Percentiles rank a stretch among this genome's conserved stretches.
These are phyloP conservation scores for Falco biarmicus DNA, from an alignment of 2,797 vertebrate species.

Conservation along the genomic window DNA sequence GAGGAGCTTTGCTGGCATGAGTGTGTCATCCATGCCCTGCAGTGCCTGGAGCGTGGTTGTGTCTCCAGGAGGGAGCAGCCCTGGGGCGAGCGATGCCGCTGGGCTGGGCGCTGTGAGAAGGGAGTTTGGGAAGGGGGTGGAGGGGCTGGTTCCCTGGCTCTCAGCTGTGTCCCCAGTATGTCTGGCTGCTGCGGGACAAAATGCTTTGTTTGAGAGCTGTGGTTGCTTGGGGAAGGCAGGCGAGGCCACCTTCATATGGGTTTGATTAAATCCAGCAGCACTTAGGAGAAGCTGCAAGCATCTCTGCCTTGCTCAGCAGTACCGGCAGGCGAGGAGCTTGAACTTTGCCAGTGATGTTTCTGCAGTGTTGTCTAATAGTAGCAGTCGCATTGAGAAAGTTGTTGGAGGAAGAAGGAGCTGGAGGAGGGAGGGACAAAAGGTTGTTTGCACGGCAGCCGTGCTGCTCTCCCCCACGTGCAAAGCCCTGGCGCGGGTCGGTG, in stretches of 20 bases:
- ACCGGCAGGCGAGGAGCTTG: not conserved
- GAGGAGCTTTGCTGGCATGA: not conserved
- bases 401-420: not conserved
- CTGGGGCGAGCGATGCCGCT: accelerated
- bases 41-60: accelerated
- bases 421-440: not conserved
- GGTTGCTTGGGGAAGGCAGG: not conserved
- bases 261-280: slow-evolving; percentile 20
- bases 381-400: accelerated
- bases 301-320: not conserved
- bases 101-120: accelerated
- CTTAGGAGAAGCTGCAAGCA: not conserved
- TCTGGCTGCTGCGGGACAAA: not conserved
- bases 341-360: not conserved
- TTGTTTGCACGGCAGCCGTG: accelerated
- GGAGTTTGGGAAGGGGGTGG: not conserved
- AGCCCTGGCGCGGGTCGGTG: not conserved
- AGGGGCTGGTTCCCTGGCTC: not conserved
- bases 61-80: not conserved
- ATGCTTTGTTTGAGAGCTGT: not conserved
- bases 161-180: not conserved
- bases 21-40: not conserved
- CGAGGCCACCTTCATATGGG: not conserved
- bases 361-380: not conserved
- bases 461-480: not conserved